Evolutionary conservation across 2,113 vertebrate genomes (phyloP).

Genomic region (Myiopsitta monachus): DNA sequence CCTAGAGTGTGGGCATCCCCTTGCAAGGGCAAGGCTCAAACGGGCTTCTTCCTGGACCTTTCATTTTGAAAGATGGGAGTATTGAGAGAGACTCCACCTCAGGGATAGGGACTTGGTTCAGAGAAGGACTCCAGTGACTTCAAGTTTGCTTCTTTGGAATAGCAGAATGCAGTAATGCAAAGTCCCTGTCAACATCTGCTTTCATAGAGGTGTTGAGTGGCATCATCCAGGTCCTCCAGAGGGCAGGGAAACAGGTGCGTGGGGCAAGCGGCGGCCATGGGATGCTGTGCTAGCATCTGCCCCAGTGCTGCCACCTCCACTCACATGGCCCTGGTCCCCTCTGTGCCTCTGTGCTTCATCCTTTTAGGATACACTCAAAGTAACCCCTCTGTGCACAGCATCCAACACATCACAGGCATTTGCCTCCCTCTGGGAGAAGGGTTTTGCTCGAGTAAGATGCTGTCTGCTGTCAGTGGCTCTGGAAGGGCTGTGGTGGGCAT

Average conservation of each 20-base stretch:
- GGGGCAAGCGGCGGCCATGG: rapidly evolving
- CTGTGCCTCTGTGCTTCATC: not conserved
- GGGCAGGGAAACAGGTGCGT: rapidly evolving
- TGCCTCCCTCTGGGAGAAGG: rapidly evolving
- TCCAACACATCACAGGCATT: rapidly evolving
- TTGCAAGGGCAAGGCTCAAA: not conserved
- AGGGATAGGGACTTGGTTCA: too few species aligned
- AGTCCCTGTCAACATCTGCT: not conserved
- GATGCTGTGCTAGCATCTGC: not conserved
- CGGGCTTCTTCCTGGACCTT: not conserved
- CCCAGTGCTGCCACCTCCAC: not conserved
- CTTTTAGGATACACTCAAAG: rapidly evolving
- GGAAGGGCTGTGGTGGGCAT: not conserved
- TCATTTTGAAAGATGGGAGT: not conserved
- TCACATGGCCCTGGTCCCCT: rapidly evolving
- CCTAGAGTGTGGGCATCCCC: not conserved
- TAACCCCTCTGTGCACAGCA: not conserved
- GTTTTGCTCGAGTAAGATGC: not conserved
- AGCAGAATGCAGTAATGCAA: rapidly evolving
- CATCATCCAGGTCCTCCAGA: rapidly evolving
- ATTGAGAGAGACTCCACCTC: not conserved
- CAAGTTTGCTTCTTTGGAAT: not conserved
- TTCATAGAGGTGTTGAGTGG: not conserved
- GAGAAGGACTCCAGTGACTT: not conserved
- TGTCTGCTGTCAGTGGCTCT: not conserved